phyloP scores from a whole-genome alignment of 1,140 invertebrate species.

The Gonioctena quinquepunctata region DNA sequence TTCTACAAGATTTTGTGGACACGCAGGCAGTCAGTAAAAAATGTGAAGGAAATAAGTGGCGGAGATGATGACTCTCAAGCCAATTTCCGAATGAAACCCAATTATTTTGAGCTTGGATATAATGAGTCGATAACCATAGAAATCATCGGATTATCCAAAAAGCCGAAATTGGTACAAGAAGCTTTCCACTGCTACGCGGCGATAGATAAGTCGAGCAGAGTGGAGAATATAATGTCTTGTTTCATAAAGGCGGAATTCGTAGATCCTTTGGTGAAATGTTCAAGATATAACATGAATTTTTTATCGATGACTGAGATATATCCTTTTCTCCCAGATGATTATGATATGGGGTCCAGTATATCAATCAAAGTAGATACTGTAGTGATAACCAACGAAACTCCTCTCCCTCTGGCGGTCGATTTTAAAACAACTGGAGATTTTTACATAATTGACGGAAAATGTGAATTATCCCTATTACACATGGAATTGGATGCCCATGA shows the following conservation, averaged over 20 bases:
- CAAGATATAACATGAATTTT: conserved; percentile 39
- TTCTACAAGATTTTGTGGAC: conserved; percentile 50
- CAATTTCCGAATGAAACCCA: conserved; percentile 36
- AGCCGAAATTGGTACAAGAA: conserved; percentile 27
- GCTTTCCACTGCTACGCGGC: conserved; percentile 43
- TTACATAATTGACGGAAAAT: neutral
- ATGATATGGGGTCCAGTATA: too few relatives aligned
- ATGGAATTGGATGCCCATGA: neutral
- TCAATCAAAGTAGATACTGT: too few relatives aligned
- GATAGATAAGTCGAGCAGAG: conserved; percentile 24
- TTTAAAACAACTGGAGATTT: neutral
- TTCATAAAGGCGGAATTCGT: conserved; percentile 42
- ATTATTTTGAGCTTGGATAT: conserved; percentile 32
- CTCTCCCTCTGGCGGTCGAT: neutral
- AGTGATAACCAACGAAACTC: neutral
- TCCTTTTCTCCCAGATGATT: too few relatives aligned
- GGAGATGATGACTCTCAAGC: conserved; percentile 11
- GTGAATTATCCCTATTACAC: neutral
- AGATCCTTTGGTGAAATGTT: conserved; percentile 35
- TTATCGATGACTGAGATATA: neutral
- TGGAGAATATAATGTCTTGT: conserved; percentile 14
- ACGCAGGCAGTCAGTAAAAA: conserved; percentile 21
- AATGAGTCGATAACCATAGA: conserved; percentile 20
- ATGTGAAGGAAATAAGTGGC: conserved; percentile 19
- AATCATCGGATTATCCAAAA: conserved; percentile 31